Percentiles rank a stretch among this genome's conserved stretches.
Conservation (phyloP, 1,140 invertebrate species). For the Melipona quadrifasciata region DNA sequence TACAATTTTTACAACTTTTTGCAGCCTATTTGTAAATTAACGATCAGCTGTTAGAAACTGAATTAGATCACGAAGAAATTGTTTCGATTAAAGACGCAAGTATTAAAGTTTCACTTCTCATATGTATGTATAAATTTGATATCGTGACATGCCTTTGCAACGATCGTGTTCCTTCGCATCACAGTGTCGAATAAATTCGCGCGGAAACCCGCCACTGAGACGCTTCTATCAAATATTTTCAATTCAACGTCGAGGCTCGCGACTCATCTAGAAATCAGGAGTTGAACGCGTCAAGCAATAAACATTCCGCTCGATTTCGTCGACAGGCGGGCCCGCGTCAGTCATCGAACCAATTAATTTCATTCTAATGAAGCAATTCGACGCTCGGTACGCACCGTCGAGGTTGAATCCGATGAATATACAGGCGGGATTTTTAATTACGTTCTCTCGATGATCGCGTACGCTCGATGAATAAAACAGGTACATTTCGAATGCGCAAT, state of each 20-base stretch:
- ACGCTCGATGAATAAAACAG: conserved; percentile 45
- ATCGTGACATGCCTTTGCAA: too few species aligned
- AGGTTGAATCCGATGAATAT: neutral
- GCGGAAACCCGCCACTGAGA: neutral
- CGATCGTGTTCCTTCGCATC: too few species aligned
- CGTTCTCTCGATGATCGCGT: conserved; percentile 40
- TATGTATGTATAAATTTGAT: too few species aligned
- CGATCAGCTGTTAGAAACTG: too few species aligned
- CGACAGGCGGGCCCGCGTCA: too few species aligned
- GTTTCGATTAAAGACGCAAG: too few species aligned
- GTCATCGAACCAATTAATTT: neutral
- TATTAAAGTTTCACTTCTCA: too few species aligned
- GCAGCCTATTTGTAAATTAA: too few species aligned
- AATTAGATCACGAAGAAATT: too few species aligned
- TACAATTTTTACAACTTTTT: too few species aligned
- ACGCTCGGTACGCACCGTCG: neutral
- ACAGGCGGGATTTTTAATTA: conserved; percentile 47
- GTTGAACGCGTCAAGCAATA: neutral
- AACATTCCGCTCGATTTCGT: neutral
- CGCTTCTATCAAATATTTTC: too few species aligned
- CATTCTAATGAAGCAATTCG: neutral
- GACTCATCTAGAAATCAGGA: neutral
- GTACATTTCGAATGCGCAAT: conserved; percentile 47
- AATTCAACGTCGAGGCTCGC: neutral
- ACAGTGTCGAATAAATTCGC: too few species aligned